Evolutionary conservation across 92 coral and sea anemone genomes (phyloP).

Genomic region (Pocillopora meandrina): DNA sequence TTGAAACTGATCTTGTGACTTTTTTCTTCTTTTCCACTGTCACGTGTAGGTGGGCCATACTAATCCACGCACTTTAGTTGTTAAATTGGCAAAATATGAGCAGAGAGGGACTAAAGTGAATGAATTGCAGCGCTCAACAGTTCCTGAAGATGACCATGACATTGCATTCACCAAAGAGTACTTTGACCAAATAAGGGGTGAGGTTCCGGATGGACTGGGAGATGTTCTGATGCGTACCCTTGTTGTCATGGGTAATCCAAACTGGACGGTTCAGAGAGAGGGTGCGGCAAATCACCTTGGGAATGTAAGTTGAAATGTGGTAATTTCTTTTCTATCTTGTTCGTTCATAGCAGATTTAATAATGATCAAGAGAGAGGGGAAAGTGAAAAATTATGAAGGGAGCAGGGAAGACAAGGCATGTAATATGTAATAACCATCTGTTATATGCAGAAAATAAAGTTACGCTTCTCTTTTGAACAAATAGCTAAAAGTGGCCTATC

Average conservation of each 20-base stretch:
- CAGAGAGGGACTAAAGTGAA: constrained; percentile 17
- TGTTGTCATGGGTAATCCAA: constrained; percentile 1
- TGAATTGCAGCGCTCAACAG: constrained; percentile 14
- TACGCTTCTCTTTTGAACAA: too few species aligned
- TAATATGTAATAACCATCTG: too few species aligned
- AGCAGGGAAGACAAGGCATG: too few species aligned
- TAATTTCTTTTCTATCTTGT: background rate
- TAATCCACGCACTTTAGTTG: constrained; percentile 28
- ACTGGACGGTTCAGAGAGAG: constrained; percentile 12
- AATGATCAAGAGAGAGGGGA: too few species aligned
- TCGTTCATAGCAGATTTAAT: too few species aligned
- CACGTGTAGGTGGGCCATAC: constrained; percentile 34
- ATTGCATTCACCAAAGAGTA: constrained; percentile 46
- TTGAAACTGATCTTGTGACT: background rate
- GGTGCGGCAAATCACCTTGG: constrained; percentile 5
- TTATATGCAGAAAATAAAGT: too few species aligned
- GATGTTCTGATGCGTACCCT: constrained; percentile 44
- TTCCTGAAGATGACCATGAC: constrained; percentile 10
- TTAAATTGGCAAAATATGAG: constrained; percentile 36
- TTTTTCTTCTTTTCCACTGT: background rate
- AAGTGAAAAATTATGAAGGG: too few species aligned
- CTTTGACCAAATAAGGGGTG: constrained; percentile 29
- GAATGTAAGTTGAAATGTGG: constrained; percentile 1
- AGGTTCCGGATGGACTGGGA: constrained; percentile 16
- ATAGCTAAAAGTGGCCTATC: too few species aligned